Conservation (phyloP, 2,888 invertebrate genomes). For the Amphipoea lucens region DNA sequence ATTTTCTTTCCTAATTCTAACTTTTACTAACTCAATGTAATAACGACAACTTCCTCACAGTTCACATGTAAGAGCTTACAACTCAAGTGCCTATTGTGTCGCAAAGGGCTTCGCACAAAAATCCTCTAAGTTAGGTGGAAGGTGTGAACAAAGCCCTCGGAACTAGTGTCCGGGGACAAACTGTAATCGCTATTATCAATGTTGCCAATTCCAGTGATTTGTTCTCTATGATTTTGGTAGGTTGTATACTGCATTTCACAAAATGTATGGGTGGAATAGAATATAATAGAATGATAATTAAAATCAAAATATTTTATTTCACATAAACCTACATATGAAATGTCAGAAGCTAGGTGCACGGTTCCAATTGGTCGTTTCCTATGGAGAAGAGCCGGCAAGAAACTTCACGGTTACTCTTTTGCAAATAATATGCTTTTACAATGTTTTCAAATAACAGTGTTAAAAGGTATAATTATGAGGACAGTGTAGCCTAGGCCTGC, state of each 20-base stretch:
- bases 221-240: background rate
- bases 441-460: background rate
- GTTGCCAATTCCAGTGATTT: conserved; percentile 28
- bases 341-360: background rate
- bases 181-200: conserved; percentile 50
- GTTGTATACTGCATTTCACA: background rate
- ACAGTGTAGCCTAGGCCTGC: background rate
- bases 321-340: background rate
- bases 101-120: conserved; percentile 46
- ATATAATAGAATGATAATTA: background rate
- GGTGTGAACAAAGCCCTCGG: conserved; percentile 48
- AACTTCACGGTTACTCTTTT: background rate
- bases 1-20: background rate
- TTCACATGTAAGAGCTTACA: conserved; percentile 36
- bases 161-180: conserved; percentile 48
- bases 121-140: conserved; percentile 46
- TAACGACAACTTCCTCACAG: conserved; percentile 11
- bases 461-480: background rate
- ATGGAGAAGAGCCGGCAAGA: background rate
- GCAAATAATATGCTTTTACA: background rate
- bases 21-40: background rate
- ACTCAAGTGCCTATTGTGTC: conserved; percentile 38
- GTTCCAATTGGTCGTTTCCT: background rate
- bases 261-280: background rate
- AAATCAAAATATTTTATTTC: too few species aligned